Percentiles rank a stretch among this genome's conserved stretches.
Evolutionary conservation across 1,140 invertebrate species (phyloP).

Genomic region (Philotrypesis tridentata): DNA sequence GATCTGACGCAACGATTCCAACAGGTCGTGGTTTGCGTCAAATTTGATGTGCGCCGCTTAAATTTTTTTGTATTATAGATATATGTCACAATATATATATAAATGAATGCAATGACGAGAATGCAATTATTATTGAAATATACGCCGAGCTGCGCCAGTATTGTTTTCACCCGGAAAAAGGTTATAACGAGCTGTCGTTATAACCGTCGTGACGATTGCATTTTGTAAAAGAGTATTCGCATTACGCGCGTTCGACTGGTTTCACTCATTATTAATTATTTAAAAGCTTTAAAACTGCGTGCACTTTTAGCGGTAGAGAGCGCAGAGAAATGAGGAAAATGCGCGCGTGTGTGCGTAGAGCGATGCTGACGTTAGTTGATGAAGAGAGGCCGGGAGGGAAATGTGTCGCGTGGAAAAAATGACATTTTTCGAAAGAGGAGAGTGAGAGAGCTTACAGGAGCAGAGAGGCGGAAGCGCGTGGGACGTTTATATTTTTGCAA

Average conservation of each 20-base stretch:
- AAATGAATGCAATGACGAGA: slow-evolving; percentile 33
- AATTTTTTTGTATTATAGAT: neutral
- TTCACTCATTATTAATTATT: slow-evolving; percentile 1
- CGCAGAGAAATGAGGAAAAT: slow-evolving; percentile 19
- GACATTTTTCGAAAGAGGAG: neutral
- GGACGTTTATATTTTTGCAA: neutral
- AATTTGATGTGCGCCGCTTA: neutral
- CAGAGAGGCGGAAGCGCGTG: neutral
- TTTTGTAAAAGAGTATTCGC: neutral
- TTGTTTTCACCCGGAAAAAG: neutral
- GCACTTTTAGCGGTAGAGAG: neutral
- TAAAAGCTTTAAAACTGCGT: neutral
- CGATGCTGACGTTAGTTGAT: slow-evolving; percentile 4
- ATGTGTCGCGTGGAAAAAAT: neutral
- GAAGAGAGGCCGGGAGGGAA: neutral
- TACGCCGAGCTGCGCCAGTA: neutral
- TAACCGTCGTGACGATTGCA: neutral
- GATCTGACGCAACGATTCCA: slow-evolving; percentile 9
- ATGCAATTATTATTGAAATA: slow-evolving; percentile 28
- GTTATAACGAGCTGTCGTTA: neutral
- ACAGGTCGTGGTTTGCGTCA: slow-evolving; percentile 1
- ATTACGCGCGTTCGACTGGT: neutral
- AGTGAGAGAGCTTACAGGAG: neutral
- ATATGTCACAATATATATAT: slow-evolving; percentile 25
- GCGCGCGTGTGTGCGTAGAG: neutral